Evolutionary conservation across 2,797 vertebrate genomes (phyloP).

Genomic region (Characodon lateralis): DNA sequence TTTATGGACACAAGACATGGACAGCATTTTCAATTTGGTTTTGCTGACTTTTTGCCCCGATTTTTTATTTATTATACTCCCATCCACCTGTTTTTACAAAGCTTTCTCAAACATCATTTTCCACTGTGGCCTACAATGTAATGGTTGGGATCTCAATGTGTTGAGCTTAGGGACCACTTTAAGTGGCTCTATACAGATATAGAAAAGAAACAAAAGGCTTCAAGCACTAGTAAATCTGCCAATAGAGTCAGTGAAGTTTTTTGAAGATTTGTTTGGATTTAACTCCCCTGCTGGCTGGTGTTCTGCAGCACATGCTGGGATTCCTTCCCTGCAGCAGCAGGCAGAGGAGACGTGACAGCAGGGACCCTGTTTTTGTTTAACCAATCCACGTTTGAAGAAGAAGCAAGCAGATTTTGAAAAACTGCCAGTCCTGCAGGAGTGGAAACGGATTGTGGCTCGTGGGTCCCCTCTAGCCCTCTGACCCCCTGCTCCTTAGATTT

Average conservation of each 20-base stretch:
- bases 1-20: conserved; percentile 36
- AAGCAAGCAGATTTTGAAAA: conserved; percentile 23
- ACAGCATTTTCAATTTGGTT: conserved; percentile 24
- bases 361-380: conserved; percentile 5
- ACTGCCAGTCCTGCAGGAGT: conserved; percentile 22
- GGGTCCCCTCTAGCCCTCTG: conserved; percentile 6
- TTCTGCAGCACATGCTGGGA: conserved; percentile 10
- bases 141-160: not conserved
- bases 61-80: conserved; percentile 5
- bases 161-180: not conserved
- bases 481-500: conserved; percentile 33
- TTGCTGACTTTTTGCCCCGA: conserved; percentile 11
- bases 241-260: conserved; percentile 1
- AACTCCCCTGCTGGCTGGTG: conserved; percentile 21
- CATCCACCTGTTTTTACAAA: not conserved
- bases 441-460: not conserved
- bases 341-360: not conserved
- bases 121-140: not conserved
- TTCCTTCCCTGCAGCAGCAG: conserved; percentile 16
- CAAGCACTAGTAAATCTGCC: not conserved
- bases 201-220: not conserved
- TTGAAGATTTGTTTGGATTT: conserved; percentile 15
- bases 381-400: conserved; percentile 7
- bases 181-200: not conserved
- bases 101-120: not conserved